Evolutionary conservation across 2,888 invertebrate species (phyloP), one percentile per base, ranked within the genome.

Genomic region (Zygaena filipendulae): DNA sequence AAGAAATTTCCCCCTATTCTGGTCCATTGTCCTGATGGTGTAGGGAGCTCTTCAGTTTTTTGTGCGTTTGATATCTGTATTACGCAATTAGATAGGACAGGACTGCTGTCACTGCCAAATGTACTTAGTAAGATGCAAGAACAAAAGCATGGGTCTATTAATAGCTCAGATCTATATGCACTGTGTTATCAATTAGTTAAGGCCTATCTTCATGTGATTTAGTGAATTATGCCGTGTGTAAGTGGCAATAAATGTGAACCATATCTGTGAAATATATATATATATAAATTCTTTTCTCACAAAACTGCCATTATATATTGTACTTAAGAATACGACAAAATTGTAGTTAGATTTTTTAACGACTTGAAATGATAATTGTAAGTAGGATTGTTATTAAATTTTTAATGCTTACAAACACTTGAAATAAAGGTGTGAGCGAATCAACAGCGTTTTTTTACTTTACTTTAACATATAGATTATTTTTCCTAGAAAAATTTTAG

Each of bases 91-190:
- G n/a, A n/a, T n/a, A n/a, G n/a, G n/a, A n/a, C n/a, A n/a, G n/a
- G n/a, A 22, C 10, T 13, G 21, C 21, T 27, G 13, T 21, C 27
- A 27, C 27, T 27, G 27, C 27, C 21, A 21, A 27, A 27, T 27
- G 27, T 27, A 7, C 20, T 27, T 27, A 27, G 9, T 13, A 27
- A 21, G 9, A 27, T 27, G 27, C 27, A 21, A 27, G 13, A 27
- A 13, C 27, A 21, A 27, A 1, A 27, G 27, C 27, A 21, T 26
- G 26, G 26, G 26, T 20, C 26, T 26, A 20, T 26, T 26, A 26
- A 26, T 9, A 8, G 13, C 27, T 27, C 27, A 27, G 27, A 27
- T 27, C 27, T 27, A 27, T 13, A 18, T 26, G 21, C 11, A 11
- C n/a, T n/a, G n/a, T n/a, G n/a, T n/a, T n/a, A n/a, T n/a, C n/a